A percentile compares a stretch with the other conserved stretches of the same genome.
These are phyloP conservation scores for Chymomyza amoena DNA, from an alignment of 2,888 invertebrate genomes.

Conservation along the genomic window DNA sequence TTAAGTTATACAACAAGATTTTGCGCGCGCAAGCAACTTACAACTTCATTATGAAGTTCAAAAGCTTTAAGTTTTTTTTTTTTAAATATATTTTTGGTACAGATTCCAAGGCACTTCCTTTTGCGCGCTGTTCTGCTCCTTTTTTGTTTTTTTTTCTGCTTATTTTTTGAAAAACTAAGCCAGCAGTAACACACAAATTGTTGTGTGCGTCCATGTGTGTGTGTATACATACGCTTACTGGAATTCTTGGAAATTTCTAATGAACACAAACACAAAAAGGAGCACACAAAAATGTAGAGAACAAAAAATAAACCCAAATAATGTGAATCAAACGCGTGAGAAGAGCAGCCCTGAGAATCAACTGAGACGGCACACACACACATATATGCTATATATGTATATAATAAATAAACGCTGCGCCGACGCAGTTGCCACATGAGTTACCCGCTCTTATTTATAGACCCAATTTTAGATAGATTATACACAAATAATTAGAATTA, in stretches of 20 bases:
- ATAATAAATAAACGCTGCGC: background rate
- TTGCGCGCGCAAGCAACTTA: background rate
- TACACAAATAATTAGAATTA: background rate
- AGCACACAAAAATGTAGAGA: slow-evolving; percentile 62
- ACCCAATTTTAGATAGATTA: background rate
- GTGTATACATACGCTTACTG: slow-evolving; percentile 48
- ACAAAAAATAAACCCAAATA: slow-evolving; percentile 52
- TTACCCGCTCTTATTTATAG: background rate
- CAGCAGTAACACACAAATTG: slow-evolving; percentile 68
- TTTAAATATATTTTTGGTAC: background rate
- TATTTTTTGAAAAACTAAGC: slow-evolving; percentile 63
- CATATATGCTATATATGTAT: background rate
- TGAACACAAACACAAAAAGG: slow-evolving; percentile 68
- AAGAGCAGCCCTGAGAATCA: slow-evolving; percentile 54
- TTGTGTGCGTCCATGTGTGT: slow-evolving; percentile 8
- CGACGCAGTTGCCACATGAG: background rate
- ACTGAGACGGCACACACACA: slow-evolving; percentile 32
- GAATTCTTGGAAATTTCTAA: slow-evolving; percentile 67
- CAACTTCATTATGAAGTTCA: background rate
- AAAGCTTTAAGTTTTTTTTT: background rate
- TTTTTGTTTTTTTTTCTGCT: slow-evolving; percentile 32
- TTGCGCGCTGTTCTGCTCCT: background rate
- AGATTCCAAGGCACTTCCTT: slow-evolving; percentile 1
- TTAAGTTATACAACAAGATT: background rate
- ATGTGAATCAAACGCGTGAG: slow-evolving; percentile 60